Base-by-base conservation (phyloP, 2,797 vertebrate genomes). In the Meda fulgida region DNA sequence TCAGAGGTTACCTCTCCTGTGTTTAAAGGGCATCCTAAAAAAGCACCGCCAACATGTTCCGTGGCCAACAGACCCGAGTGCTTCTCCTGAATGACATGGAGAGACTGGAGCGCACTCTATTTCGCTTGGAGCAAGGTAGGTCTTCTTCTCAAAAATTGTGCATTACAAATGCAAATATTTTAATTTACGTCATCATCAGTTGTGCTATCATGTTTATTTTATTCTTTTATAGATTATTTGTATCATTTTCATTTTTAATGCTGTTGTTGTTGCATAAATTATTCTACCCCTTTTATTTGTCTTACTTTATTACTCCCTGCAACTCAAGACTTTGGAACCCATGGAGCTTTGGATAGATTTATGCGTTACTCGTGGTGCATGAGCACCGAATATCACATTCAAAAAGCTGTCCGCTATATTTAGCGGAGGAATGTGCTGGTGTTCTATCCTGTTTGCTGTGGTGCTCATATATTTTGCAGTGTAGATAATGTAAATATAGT, bases 91-190 rank as follows among this genome's bases (percentile, higher is more conserved):
- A 94, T 86, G 95, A 97, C 89, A 97, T 97, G 95, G 97, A 99
- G 90, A 97, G 95, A 80, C 91, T 97, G 77, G 97, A 98, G 83
- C 96, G 95, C 91, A 97, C 96, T 18, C 95, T 99, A 81, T 99
- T 98, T 93, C 94, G 97, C 86, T 95, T 99, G 4, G 96, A 99
- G 81, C 97, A 99, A 96, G 98, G 98, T 99, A 91, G 66, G 93
- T 55, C 46, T 38, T 40, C 5, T 55, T 78, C 18, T 60, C 23
- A 63, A 31, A 29, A 34, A 3, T 10, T 31, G 11, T 81, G 23
- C 34, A 19, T 38, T 71, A 3, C 23, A 60, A 60, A 58, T 60
- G n/a, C 10, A 60, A 9, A 60, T 23, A 63, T 78, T 60, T 78
- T 29, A 0, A 26, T 78, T 13, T 7, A 51, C 4, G 13, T 14